Evolutionary conservation across 2,888 invertebrate genomes (phyloP).

Genomic region (Microctonus aethiopoides): DNA sequence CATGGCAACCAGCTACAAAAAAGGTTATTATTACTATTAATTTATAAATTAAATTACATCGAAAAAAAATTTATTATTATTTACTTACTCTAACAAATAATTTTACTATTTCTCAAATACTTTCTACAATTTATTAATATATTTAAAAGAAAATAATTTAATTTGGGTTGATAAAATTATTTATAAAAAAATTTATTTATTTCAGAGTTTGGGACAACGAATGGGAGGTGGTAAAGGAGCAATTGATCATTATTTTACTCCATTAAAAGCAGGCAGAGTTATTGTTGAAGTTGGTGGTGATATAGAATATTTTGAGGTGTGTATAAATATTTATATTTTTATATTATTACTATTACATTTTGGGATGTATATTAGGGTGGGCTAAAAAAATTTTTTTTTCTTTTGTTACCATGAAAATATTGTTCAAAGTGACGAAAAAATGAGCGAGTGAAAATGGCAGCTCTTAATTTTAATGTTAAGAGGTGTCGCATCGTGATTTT

Average conservation of each 20-base stretch:
- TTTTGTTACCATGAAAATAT: no score
- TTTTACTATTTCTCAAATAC: no score
- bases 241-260: slow-evolving; percentile 95
- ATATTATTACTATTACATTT: no score
- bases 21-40: slow-evolving; percentile 68
- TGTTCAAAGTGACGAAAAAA: no score
- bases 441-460: no score
- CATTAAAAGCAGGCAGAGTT: slow-evolving; percentile 88
- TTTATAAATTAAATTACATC: neutral
- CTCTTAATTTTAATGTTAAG: no score
- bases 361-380: slow-evolving; percentile 37
- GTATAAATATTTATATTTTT: no score
- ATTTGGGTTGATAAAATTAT: no score
- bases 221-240: slow-evolving; percentile 98
- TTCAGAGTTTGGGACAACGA: slow-evolving; percentile 83
- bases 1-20: slow-evolving; percentile 95
- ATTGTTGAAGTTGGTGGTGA: slow-evolving; percentile 94
- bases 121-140: no score
- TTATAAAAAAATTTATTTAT: no score
- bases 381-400: neutral
- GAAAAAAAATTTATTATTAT: neutral
- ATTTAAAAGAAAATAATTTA: no score
- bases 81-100: neutral
- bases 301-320: slow-evolving; percentile 82
- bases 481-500: no score